Conservation (phyloP, 2,888 invertebrate genomes). For the Drosophila kambysellisi region DNA sequence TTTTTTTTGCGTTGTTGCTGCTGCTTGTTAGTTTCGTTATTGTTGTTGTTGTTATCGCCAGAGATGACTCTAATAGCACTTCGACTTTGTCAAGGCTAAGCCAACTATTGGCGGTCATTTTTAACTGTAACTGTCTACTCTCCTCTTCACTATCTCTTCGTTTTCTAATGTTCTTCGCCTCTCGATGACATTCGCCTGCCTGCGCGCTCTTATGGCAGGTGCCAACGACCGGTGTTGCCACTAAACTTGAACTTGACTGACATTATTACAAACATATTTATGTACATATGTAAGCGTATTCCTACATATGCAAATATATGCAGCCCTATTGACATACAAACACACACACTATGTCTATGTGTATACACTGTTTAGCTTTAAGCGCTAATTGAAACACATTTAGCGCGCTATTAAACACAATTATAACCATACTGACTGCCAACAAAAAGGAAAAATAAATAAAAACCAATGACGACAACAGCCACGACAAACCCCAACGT, state of each 20-base stretch:
- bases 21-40: slow-evolving; percentile 44
- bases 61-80: slow-evolving; percentile 49
- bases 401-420: slow-evolving; percentile 78
- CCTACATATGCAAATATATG: neutral
- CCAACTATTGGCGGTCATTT: slow-evolving; percentile 44
- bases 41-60: slow-evolving; percentile 53
- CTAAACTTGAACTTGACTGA: slow-evolving; percentile 54
- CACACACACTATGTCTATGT: slow-evolving; percentile 18
- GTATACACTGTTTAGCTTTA: slow-evolving; percentile 43
- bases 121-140: slow-evolving; percentile 2
- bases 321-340: slow-evolving; percentile 54
- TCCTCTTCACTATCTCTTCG: neutral
- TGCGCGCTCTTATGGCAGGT: slow-evolving; percentile 32
- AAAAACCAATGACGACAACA: slow-evolving; percentile 25
- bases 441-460: slow-evolving; percentile 17
- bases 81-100: slow-evolving; percentile 34
- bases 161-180: slow-evolving; percentile 11
- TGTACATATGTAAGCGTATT: neutral
- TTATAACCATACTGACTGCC: slow-evolving; percentile 60
- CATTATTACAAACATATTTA: slow-evolving; percentile 13
- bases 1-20: slow-evolving; percentile 44
- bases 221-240: slow-evolving; percentile 45
- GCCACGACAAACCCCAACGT: slow-evolving; percentile 35
- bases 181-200: slow-evolving; percentile 8
- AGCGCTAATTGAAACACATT: slow-evolving; percentile 73